Evolutionary conservation across 2,888 invertebrate species (phyloP), one percentile per base, ranked within the genome.

Genomic region (Mesoligia furuncula): DNA sequence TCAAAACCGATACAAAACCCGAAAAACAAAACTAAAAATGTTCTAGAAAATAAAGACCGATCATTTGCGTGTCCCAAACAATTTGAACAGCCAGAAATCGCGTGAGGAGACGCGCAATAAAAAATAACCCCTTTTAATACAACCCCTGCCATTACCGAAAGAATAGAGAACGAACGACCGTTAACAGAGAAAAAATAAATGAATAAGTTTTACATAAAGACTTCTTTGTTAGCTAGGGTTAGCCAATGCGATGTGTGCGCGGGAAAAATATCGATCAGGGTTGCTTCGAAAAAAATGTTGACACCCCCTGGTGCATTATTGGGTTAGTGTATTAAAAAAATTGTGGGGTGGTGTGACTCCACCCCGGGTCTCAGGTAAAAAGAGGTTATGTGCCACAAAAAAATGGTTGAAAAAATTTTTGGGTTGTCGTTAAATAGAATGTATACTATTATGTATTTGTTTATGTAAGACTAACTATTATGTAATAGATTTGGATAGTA

Each of bases 121-220:
- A 96, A 96, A 95, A 87, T 87, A 87, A 83, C 88, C 88, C 88
- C 84, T 88, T 87, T 87, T 87, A 83, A 85, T 81, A 59, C 88
- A 88, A 87, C 88, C 88, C 96, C 92, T 92, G 93, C 93, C 92
- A 95, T 95, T 95, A 94, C 94, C 95, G 91, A 95, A 95, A 95
- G 94, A 95, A 95, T 93, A 93, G 93, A 80, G 82, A 91, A 88
- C 92, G 92, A 75, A 68, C 81, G 78, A 95, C 96, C 96, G 96
- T 96, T 96, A 95, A 87, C 90, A 90, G 68, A 76, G 86, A 95
- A 95, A 96, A 95, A 96, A 95, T 93, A 92, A 92, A 95, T 94
- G 95, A 95, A 96, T 95, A 94, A 93, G 91, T 92, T 94, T 93
- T 95, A 95, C 91, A 95, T 95, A 96, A 94, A 95, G 93, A 90